These are phyloP conservation scores for Scaptomyza caliginosa DNA, from an alignment of 2,888 invertebrate genomes.

Conservation along the genomic window DNA sequence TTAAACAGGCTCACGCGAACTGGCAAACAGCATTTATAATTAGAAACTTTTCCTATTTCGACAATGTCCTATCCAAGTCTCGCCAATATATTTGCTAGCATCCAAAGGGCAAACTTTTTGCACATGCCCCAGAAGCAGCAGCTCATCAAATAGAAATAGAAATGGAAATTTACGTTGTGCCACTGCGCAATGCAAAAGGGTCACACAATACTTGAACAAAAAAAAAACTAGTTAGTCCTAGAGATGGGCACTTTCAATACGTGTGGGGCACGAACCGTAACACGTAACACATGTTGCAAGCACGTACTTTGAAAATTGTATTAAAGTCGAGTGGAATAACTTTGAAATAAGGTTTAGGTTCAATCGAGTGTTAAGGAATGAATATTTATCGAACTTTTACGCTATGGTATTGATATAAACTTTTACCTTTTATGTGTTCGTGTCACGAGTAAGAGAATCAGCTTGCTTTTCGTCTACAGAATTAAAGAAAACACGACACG, in stretches of 20 bases:
- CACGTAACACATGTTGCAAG: background rate
- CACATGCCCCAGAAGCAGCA: constrained; percentile 9
- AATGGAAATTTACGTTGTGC: constrained; percentile 19
- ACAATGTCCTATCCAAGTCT: constrained; percentile 8
- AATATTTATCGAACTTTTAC: too few species aligned
- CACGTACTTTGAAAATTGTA: background rate
- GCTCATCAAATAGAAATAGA: constrained; percentile 27
- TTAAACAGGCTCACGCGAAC: constrained; percentile 29
- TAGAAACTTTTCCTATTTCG: constrained; percentile 46
- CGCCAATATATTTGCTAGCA: constrained; percentile 3
- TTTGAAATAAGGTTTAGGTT: background rate
- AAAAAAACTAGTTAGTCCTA: background rate
- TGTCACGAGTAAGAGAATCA: background rate
- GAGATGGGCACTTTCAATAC: constrained; percentile 1
- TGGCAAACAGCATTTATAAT: constrained; percentile 51
- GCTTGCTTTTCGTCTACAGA: background rate
- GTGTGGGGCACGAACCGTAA: background rate
- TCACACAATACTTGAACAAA: constrained; percentile 4
- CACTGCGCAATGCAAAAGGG: constrained; percentile 13
- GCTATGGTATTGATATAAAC: too few species aligned
- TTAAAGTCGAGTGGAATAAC: background rate
- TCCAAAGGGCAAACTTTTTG: constrained; percentile 15
- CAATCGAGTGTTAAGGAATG: background rate
- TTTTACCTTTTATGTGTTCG: too few species aligned
- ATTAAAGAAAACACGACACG: constrained; percentile 1